A percentile compares a stretch with the other conserved stretches of the same genome.
Evolutionary conservation across 2,797 vertebrate species (phyloP).

Genomic region (Tamandua tetradactyla): DNA sequence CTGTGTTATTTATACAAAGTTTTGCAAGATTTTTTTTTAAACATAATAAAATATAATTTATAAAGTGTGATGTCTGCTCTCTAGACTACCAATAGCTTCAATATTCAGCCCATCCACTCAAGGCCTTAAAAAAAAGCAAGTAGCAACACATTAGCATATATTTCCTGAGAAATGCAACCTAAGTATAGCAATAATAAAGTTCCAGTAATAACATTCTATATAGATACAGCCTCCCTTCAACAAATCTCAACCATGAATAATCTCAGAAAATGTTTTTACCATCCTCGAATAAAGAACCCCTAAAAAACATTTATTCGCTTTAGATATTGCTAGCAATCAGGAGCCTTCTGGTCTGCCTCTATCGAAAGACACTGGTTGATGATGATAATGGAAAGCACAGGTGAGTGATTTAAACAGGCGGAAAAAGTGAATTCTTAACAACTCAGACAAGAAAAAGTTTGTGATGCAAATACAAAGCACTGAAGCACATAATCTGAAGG

Average conservation of each 20-base stretch:
- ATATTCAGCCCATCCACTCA: conserved; percentile 30
- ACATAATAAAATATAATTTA: conserved; percentile 4
- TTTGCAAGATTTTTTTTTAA: conserved; percentile 36
- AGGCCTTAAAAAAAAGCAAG: conserved; percentile 40
- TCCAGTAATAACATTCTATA: not conserved
- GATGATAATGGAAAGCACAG: not conserved
- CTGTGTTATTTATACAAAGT: conserved; percentile 52
- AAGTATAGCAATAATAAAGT: conserved; percentile 23
- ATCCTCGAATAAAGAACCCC: conserved; percentile 49
- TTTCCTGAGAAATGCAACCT: conserved; percentile 53
- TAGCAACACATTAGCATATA: conserved; percentile 55
- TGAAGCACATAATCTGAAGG: conserved; percentile 16
- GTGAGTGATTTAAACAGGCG: not conserved
- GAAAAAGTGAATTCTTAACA: not conserved
- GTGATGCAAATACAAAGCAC: not conserved
- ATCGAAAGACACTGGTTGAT: not conserved
- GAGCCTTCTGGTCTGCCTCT: not conserved
- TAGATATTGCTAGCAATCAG: not conserved
- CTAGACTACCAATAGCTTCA: conserved; percentile 19
- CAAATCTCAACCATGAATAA: conserved; percentile 41
- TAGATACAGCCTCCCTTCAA: not conserved
- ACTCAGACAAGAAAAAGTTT: not conserved
- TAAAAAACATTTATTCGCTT: not conserved
- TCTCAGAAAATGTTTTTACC: conserved; percentile 22
- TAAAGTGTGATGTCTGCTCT: conserved; percentile 50